These are phyloP conservation scores for Paracentrotus lividus DNA, from an alignment of 53 echinoderm and acorn worm genomes.

Conservation along the genomic window DNA sequence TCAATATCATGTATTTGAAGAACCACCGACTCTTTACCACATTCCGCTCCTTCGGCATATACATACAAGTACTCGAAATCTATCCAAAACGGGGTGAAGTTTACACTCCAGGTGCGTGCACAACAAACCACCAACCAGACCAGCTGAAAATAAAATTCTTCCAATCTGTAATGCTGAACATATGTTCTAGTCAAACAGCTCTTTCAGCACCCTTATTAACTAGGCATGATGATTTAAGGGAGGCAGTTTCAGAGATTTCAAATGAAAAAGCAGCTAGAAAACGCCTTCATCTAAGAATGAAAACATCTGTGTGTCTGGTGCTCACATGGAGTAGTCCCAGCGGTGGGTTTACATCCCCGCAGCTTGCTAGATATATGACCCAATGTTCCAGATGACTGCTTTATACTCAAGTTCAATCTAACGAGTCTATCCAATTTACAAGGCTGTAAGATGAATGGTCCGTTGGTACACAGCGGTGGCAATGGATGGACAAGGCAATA, in stretches of 20 bases:
- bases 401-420: constrained; percentile 41
- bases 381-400: constrained; percentile 42
- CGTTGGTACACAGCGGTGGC: not conserved
- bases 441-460: not conserved
- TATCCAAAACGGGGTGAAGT: constrained; percentile 7
- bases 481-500: not conserved
- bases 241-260: not conserved
- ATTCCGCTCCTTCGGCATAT: constrained; percentile 28
- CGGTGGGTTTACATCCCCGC: not conserved
- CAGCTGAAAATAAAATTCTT: not conserved
- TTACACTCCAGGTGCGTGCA: not conserved
- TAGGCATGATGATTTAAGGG: constrained; percentile 20
- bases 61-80: constrained; percentile 25
- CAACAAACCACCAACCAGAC: not conserved
- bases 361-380: constrained; percentile 21
- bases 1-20: not conserved
- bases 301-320: constrained; percentile 15
- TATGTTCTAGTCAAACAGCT: constrained; percentile 25
- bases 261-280: not conserved
- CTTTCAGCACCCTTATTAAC: constrained; percentile 8
- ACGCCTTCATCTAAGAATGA: constrained; percentile 27
- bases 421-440: constrained; percentile 46
- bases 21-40: not conserved
- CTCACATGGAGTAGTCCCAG: not conserved
- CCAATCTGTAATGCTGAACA: constrained; percentile 32